phyloP scores from a whole-genome alignment of 2,797 vertebrate species.

The Tiaroga cobitis region DNA sequence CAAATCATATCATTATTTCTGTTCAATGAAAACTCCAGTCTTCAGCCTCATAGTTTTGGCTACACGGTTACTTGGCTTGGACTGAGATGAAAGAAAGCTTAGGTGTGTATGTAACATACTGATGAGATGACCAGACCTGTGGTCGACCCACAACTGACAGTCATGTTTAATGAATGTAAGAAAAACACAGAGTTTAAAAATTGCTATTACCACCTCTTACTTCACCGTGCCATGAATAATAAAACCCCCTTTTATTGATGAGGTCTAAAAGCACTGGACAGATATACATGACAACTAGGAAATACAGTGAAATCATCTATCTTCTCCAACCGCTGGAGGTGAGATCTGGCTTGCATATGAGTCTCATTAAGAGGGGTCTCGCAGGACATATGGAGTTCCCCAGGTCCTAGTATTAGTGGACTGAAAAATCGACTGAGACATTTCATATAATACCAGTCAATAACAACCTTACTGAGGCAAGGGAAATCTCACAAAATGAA shows the following conservation, averaged over 20 bases:
- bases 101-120: conserved; percentile 19
- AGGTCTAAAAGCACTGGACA: conserved; percentile 23
- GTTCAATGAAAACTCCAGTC: neutral
- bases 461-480: conserved; percentile 15
- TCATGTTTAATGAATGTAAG: conserved; percentile 32
- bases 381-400: conserved; percentile 6
- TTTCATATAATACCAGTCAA: conserved; percentile 44
- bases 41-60: neutral
- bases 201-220: conserved; percentile 6
- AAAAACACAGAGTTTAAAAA: conserved; percentile 32
- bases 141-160: conserved; percentile 28
- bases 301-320: neutral
- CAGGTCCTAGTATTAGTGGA: conserved; percentile 9
- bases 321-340: conserved; percentile 11
- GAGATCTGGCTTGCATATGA: conserved; percentile 22
- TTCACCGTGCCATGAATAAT: conserved; percentile 37
- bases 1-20: conserved; percentile 28
- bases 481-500: conserved; percentile 30
- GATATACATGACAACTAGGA: neutral
- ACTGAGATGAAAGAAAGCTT: conserved; percentile 11
- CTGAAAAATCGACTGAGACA: conserved; percentile 4
- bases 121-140: conserved; percentile 30
- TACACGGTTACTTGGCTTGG: conserved; percentile 25
- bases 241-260: neutral
- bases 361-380: conserved; percentile 12